phyloP scores from a whole-genome alignment of 2,888 invertebrate species.

The Conomelus anceps region DNA sequence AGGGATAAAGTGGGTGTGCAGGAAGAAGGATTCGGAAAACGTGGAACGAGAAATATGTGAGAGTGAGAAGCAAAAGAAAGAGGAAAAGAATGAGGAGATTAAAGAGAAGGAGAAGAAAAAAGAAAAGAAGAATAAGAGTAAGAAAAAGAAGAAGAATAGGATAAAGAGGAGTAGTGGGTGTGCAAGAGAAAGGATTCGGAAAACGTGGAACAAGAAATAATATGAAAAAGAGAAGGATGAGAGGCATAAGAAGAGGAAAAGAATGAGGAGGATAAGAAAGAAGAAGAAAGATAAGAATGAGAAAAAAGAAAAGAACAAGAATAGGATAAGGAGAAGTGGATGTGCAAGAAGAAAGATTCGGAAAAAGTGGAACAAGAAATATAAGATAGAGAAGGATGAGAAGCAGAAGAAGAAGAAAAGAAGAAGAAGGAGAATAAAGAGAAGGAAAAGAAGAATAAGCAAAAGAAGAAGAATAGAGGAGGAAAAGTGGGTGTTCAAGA shows the following conservation, averaged over 20 bases:
- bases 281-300: slow-evolving; percentile 7
- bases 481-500: no score
- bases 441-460: neutral
- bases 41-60: no score
- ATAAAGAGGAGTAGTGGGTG: neutral
- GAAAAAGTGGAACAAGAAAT: no score
- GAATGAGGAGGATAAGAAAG: neutral
- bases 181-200: no score
- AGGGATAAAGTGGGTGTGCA: no score
- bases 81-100: neutral
- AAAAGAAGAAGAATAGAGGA: neutral
- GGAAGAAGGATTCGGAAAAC: no score
- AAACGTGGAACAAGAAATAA: no score
- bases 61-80: neutral
- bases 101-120: slow-evolving; percentile 3
- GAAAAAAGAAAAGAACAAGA: neutral
- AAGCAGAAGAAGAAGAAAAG: neutral
- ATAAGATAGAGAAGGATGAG: neutral
- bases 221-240: neutral
- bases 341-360: neutral
- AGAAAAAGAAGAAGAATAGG: neutral
- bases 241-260: slow-evolving; percentile 6
- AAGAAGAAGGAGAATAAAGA: neutral
- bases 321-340: neutral
- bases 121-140: slow-evolving; percentile 2